A percentile compares a stretch with the other conserved stretches of the same genome.
These are phyloP conservation scores for Adoxophyes honmai DNA, from an alignment of 1,140 invertebrate species.

Conservation along the genomic window DNA sequence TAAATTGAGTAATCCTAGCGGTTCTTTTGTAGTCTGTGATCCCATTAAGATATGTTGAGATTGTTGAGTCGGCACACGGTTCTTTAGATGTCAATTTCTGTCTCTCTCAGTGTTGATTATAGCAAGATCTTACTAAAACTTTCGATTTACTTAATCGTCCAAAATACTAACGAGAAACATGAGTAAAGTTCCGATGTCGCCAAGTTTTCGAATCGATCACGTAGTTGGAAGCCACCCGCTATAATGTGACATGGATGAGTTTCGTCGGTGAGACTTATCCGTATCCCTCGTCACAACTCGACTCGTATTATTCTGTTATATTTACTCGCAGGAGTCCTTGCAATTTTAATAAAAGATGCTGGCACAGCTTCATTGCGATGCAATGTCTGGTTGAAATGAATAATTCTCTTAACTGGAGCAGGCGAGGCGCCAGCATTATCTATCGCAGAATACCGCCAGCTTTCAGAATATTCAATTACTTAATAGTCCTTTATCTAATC, in stretches of 20 bases:
- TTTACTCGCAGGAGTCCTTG: too few species aligned
- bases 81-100: too few species aligned
- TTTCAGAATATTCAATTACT: constrained; percentile 10
- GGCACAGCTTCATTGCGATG: neutral
- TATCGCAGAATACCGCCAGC: constrained; percentile 1
- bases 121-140: too few species aligned
- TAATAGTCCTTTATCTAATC: constrained; percentile 13
- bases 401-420: neutral
- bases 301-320: too few species aligned
- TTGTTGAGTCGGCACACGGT: neutral
- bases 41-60: neutral
- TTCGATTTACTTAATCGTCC: too few species aligned
- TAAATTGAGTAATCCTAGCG: constrained; percentile 3
- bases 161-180: too few species aligned
- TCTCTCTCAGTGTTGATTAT: too few species aligned
- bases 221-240: neutral
- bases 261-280: neutral
- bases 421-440: constrained; percentile 8
- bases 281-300: neutral
- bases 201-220: constrained; percentile 8
- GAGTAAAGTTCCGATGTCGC: neutral
- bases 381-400: neutral
- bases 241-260: neutral
- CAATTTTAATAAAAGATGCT: too few species aligned
- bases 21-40: neutral